Base-by-base conservation (phyloP, 1,140 invertebrate species). In the Trichonephila inaurata region DNA sequence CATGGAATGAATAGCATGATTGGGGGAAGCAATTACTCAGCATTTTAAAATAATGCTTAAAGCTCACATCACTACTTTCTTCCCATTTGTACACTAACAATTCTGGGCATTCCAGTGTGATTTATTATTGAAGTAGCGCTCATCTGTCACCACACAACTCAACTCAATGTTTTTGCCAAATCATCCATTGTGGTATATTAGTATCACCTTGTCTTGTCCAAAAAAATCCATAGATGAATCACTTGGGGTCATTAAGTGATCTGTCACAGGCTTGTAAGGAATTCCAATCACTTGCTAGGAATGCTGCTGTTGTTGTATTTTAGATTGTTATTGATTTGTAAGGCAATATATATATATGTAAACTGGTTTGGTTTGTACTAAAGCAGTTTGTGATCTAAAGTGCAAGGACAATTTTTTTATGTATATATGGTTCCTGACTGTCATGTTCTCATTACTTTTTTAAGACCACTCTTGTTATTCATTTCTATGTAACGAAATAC, bases 1-100 rank as follows among this genome's bases (percentile, higher is more conserved):
- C 86, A 94, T 83, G 92, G 92, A 85, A 94, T 94, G 87, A 90
- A 90, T 69, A 94, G 92, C 16, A 94, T 94, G 92, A 94, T 94
- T 69, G 92, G 92, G 33, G 92, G 92, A 19, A 94, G 92, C 24
- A 94, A 94, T 58, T 94, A 94, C 58, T 89, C 92, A 40, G 92
- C 92, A 83, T 94, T 94, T 90, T 94, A 51, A 93, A 21, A 12
- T 21, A 64, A 83, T 16, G 18, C 58, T 58, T 33, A 40, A 61
- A 44, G 44, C 51, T 85, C 51, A 88, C 61, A 88, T 19, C n/a
- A 28, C 60, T 72, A 82, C 33, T 82, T 82, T 66, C 33, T 64
- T 66, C 33, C 6, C 60, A 66, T 86, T 66, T 66, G 61, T 86
- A 40, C 77, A 81, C 69, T 82, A 83, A 62, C 21, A 62, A 21